Evolutionary conservation across 2,888 invertebrate genomes (phyloP), one percentile per base, ranked within the genome.

Genomic region (Siphonodentalium dalli): DNA sequence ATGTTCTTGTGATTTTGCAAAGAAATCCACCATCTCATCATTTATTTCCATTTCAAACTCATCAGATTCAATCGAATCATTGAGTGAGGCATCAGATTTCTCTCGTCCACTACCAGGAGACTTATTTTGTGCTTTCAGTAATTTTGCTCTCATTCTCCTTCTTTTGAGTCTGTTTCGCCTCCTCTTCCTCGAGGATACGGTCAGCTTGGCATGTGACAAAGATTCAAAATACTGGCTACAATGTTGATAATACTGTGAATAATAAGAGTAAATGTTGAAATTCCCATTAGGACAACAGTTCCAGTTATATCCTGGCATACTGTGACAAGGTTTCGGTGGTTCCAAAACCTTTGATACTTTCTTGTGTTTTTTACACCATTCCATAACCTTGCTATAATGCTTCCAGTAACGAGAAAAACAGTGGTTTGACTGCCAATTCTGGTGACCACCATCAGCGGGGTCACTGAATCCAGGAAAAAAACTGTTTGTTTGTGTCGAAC

Each of bases 21-120:
- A 80, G 77, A 88, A 88, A 39, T 85, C 83, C 63, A 87, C 82
- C 83, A 86, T 87, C 52, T 87, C 87, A 59, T 87, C 87, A 65
- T 87, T 86, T 1, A 88, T 85, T 73, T 86, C 85, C 69, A 88
- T 84, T 56, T 85, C 83, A 34, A 83, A 67, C 20, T 75, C 75
- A 44, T 82, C 82, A 42, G 57, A 46, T 20, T 60, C 51, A 35
- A 28, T 56, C 46, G 23, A 45, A 35, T 21, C 21, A 40, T 35
- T 31, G 18, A 18, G 33, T 44, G 7, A 7, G 15, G 24, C 39
- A 38, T 5, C 20, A 20, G 20, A 38, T 20, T 20, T 15, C 15
- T 45, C 29, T 21, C 41, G 3, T 4, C 42, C 4, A 0, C 15
- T 15, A 8, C 18, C 11, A 3, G 15, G 13, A 11, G 13, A 11